Evolutionary conservation across 2,797 vertebrate species (phyloP), one percentile per base, ranked within the genome.

Genomic region (Nyctibius grandis): DNA sequence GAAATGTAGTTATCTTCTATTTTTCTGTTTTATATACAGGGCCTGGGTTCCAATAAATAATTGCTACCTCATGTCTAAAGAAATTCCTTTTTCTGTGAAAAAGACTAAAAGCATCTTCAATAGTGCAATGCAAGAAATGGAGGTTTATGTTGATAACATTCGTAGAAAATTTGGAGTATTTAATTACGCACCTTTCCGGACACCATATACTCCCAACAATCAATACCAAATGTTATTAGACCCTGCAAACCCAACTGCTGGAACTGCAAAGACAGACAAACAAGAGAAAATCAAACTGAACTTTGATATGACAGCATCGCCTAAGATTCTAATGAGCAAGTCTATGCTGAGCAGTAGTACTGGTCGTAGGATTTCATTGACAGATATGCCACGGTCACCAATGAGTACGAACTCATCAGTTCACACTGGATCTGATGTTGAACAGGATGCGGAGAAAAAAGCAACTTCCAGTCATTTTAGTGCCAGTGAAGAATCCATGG

Each of bases 11-110:
- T 78, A 44, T 74, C 64, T 85, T 73, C 36, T 63, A 31, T 83
- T 77, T 95, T 47, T 90, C 72, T 92, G 53, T 98, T 84, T 95
- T 87, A 38, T 68, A 20, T 96, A 3, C 96, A 99, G 99, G 97
- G 99, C 99, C 95, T 99, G 99, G 99, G 99, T 99, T 96, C 99
- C 99, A 80, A 99, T 99, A 97, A 99, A 99, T 98, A 99, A 99
- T 98, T 99, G 99, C 98, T 99, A 99, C 99, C 99, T 99, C 98
- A 99, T 99, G 99, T 99, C 99, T 97, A 99, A 99, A 98, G 99
- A 99, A 98, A 99, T 99, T 96, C 99, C 99, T 78, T 99, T 99
- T 98, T 99, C 99, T 96, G 99, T 99, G 96, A 99, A 99, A 98
- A 99, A 99, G 98, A 99, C 99, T 67, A 99, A 99, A 98, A 99